phyloP scores from a whole-genome alignment of 2,797 vertebrate genomes.

The Hypotaenidia philippensis region DNA sequence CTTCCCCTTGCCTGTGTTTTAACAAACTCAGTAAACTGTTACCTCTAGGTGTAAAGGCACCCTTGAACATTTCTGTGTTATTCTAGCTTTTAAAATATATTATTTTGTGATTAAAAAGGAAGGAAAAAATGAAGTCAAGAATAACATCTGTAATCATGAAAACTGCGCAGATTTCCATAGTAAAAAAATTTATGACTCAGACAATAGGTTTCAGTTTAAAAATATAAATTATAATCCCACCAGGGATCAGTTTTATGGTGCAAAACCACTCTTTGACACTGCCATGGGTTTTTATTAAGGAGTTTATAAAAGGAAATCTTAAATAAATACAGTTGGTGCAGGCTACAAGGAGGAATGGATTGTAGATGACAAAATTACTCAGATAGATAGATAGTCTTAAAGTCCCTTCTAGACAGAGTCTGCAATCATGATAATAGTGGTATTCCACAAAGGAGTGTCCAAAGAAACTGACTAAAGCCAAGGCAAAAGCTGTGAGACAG shows the following conservation, averaged over 20 bases:
- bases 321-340: conserved; percentile 69
- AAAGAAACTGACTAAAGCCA: neutral
- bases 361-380: conserved; percentile 47
- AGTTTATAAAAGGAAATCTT: conserved; percentile 59
- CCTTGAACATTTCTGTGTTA: neutral
- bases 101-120: neutral
- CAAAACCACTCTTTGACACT: conserved; percentile 45
- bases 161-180: neutral
- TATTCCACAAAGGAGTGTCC: neutral
- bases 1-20: neutral
- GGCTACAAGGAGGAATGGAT: conserved; percentile 32
- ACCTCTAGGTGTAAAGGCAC: neutral
- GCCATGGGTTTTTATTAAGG: conserved; percentile 16
- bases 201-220: conserved; percentile 48
- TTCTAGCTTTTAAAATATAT: neutral
- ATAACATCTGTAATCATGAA: neutral
- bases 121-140: neutral
- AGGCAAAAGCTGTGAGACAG: neutral
- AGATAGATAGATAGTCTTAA: neutral
- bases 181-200: conserved; percentile 9
- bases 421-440: neutral
- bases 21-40: neutral
- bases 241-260: conserved; percentile 23
- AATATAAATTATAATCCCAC: conserved; percentile 52
- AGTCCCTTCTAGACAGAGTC: neutral